A percentile compares a stretch with the other conserved stretches of the same genome.
phyloP scores from a whole-genome alignment of 2,888 invertebrate genomes.

The Lucinisca nassula region DNA sequence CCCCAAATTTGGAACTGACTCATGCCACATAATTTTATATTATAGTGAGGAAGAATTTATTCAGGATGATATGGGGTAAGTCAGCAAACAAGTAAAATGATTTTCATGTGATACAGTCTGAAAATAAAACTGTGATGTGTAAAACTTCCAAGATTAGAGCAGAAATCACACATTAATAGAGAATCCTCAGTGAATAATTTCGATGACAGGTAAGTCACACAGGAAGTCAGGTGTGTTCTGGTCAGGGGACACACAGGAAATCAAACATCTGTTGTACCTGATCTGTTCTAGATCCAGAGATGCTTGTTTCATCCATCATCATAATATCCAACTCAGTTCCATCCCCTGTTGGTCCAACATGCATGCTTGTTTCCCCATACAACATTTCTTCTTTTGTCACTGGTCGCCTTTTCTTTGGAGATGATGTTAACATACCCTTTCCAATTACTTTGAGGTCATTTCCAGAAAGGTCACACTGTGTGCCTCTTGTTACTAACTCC shows the following conservation, averaged over 20 bases:
- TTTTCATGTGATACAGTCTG: too few relatives aligned
- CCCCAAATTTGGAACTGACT: too few relatives aligned
- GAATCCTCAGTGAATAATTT: too few relatives aligned
- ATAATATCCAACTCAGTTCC: slow-evolving; percentile 32
- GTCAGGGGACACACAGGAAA: neutral
- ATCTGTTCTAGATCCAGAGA: neutral
- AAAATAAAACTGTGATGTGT: too few relatives aligned
- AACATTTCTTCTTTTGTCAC: slow-evolving; percentile 62
- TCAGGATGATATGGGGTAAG: too few relatives aligned
- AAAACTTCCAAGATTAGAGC: too few relatives aligned
- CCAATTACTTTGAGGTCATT: neutral
- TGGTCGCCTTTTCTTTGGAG: slow-evolving; percentile 51
- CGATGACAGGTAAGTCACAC: too few relatives aligned
- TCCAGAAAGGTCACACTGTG: slow-evolving; percentile 8
- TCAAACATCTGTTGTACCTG: neutral
- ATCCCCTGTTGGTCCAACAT: slow-evolving; percentile 22
- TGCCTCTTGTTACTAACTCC: neutral
- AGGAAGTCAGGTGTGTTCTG: neutral
- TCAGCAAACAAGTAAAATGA: too few relatives aligned
- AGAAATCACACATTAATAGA: too few relatives aligned
- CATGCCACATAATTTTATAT: too few relatives aligned
- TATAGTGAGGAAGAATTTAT: too few relatives aligned
- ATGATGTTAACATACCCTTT: neutral
- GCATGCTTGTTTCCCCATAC: slow-evolving; percentile 43
- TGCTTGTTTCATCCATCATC: slow-evolving; percentile 2